phyloP scores from a whole-genome alignment of 1,140 invertebrate species.

The Drosophila pseudoananassae region DNA sequence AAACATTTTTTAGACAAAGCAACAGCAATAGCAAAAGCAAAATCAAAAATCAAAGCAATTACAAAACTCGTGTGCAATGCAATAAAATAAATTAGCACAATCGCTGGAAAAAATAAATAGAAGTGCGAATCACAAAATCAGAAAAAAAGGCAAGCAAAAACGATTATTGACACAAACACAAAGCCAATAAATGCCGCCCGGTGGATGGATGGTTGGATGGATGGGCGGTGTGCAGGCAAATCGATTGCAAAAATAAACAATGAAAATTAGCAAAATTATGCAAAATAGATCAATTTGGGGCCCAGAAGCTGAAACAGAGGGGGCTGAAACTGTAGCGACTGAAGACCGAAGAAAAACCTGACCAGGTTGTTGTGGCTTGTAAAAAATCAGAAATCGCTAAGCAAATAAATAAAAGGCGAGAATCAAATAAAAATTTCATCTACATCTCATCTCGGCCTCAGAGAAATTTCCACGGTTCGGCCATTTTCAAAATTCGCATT shows the following conservation, averaged over 20 bases:
- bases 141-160: constrained; percentile 40
- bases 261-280: constrained; percentile 78
- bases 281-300: constrained; percentile 55
- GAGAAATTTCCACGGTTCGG: constrained; percentile 37
- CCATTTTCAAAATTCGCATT: constrained; percentile 53
- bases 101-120: constrained; percentile 46
- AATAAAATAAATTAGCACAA: constrained; percentile 82
- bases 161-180: constrained; percentile 79
- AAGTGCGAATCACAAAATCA: constrained; percentile 10
- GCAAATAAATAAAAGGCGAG: constrained; percentile 64
- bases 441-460: neutral
- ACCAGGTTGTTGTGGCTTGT: constrained; percentile 62
- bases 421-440: constrained; percentile 32
- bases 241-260: constrained; percentile 76
- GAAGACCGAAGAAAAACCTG: constrained; percentile 20
- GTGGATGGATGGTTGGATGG: neutral
- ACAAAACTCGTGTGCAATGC: constrained; percentile 52
- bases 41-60: constrained; percentile 72
- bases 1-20: constrained; percentile 66
- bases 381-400: constrained; percentile 73
- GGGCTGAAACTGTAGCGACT: neutral
- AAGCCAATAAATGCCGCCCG: constrained; percentile 59
- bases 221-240: constrained; percentile 12
- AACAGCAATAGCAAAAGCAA: constrained; percentile 2
- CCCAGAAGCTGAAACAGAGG: neutral